phyloP scores from a whole-genome alignment of 2,113 vertebrate genomes.

The pig (Sus scrofa) region DNA sequence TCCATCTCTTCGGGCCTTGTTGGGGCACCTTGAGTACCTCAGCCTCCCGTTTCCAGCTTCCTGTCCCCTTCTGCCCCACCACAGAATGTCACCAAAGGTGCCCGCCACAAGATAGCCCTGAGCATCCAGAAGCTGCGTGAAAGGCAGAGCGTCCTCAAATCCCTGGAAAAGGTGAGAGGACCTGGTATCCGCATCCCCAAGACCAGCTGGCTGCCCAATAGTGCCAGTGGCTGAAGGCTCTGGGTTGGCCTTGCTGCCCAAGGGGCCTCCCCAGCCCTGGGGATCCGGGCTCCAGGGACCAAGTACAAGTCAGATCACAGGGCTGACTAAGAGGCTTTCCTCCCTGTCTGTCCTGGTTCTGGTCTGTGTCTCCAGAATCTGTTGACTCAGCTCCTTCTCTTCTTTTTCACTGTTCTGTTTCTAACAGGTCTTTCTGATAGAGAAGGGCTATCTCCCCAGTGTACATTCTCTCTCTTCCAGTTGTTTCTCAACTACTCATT shows the following conservation, averaged over 20 bases:
- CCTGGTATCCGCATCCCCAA: not conserved
- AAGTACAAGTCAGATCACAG: not conserved
- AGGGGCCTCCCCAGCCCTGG: not conserved
- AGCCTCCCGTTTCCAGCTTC: slow-evolving; percentile 23
- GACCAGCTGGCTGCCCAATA: not conserved
- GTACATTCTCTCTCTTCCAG: not conserved
- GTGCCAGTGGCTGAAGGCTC: not conserved
- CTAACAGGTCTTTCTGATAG: not conserved
- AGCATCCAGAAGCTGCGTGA: slow-evolving; percentile 97
- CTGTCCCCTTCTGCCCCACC: not conserved
- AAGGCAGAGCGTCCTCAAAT: slow-evolving; percentile 94
- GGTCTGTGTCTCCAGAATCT: slow-evolving; percentile 26
- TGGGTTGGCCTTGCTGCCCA: slow-evolving; percentile 1
- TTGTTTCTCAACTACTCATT: not conserved
- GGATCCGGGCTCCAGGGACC: not conserved
- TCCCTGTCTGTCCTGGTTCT: not conserved
- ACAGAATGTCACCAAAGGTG: slow-evolving; percentile 97
- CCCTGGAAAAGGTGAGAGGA: slow-evolving; percentile 94
- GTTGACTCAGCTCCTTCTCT: not conserved
- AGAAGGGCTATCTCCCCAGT: not conserved
- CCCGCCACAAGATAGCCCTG: slow-evolving; percentile 96
- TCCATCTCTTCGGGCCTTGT: not conserved
- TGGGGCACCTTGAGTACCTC: not conserved
- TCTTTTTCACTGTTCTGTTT: not conserved
- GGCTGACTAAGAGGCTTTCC: not conserved